Evolutionary conservation across 2,888 invertebrate genomes (phyloP).

Genomic region (Papilio protenor): DNA sequence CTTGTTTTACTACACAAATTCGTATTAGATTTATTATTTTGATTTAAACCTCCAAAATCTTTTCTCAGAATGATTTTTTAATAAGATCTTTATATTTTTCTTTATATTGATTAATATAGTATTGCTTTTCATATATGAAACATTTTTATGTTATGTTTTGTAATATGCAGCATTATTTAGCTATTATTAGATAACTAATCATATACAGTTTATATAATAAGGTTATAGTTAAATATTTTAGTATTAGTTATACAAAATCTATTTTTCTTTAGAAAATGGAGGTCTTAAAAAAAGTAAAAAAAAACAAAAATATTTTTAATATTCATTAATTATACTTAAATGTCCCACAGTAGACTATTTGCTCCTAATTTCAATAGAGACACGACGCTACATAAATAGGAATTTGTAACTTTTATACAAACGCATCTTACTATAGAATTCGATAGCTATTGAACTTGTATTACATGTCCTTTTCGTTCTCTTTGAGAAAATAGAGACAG

Average conservation of each 20-base stretch:
- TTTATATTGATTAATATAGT: conserved; percentile 5
- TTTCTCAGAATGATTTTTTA: conserved; percentile 1
- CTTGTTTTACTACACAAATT: conserved; percentile 16
- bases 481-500: neutral
- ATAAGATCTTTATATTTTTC: neutral
- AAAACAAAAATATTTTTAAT: conserved; percentile 14
- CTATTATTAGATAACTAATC: conserved; percentile 10
- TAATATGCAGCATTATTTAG: conserved; percentile 14
- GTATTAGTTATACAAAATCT: conserved; percentile 23
- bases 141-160: conserved; percentile 1
- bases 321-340: conserved; percentile 20
- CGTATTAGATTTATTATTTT: conserved; percentile 1
- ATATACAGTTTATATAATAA: conserved; percentile 22
- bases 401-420: conserved; percentile 2
- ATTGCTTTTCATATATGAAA: conserved; percentile 9
- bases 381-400: neutral
- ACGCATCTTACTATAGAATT: neutral
- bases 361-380: conserved; percentile 36
- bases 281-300: conserved; percentile 23
- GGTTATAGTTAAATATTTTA: conserved; percentile 29
- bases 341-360: conserved; percentile 1
- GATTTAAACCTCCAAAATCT: conserved; percentile 10
- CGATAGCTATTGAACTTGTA: neutral
- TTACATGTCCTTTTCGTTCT: no score
- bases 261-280: conserved; percentile 33